Percentiles rank a stretch among this genome's conserved stretches.
Conservation (phyloP, 2,113 vertebrate genomes). For the Fregetta grallaria region DNA sequence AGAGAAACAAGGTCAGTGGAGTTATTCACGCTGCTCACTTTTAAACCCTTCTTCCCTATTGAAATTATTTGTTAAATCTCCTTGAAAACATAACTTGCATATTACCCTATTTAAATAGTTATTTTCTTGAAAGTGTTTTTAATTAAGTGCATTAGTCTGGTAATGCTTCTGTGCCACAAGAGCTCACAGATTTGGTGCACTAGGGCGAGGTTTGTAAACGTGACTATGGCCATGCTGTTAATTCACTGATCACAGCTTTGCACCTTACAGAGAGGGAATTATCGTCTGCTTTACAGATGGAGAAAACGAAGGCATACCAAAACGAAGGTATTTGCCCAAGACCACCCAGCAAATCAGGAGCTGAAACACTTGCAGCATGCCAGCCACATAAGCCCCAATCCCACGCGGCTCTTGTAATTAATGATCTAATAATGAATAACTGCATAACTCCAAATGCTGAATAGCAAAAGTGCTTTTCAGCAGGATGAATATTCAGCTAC, state of each 20-base stretch:
- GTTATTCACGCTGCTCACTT: background rate
- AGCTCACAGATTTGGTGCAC: background rate
- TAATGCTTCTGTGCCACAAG: background rate
- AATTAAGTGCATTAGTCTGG: background rate
- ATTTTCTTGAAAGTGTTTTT: background rate
- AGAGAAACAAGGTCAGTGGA: background rate
- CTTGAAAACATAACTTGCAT: background rate
- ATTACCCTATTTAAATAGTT: background rate
- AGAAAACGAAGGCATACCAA: background rate
- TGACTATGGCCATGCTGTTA: background rate
- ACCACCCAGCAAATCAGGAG: background rate
- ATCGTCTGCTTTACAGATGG: rapidly evolving
- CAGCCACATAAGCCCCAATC: background rate
- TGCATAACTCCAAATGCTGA: background rate
- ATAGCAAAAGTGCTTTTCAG: background rate
- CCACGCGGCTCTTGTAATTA: background rate
- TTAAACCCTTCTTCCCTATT: background rate
- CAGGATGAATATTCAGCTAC: background rate
- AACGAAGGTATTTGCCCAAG: background rate
- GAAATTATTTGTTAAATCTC: background rate
- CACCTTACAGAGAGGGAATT: background rate
- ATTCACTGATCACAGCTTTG: background rate
- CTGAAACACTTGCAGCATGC: background rate
- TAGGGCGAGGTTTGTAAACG: background rate
- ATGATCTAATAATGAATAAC: background rate